Conservation (phyloP, 2,888 invertebrate genomes). For the Noctua pronuba region DNA sequence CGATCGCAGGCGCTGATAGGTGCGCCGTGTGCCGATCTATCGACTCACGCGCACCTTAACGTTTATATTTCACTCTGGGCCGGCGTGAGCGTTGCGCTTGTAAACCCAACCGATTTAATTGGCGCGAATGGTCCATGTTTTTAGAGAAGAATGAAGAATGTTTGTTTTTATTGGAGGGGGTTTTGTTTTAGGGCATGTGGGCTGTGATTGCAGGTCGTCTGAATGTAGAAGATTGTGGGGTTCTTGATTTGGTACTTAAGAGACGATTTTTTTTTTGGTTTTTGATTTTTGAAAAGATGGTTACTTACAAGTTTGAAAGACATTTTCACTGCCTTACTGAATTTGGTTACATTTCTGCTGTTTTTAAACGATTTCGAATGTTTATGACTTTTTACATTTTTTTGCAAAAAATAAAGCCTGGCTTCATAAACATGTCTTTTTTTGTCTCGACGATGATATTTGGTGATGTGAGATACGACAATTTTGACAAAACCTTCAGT, state of each 20-base stretch:
- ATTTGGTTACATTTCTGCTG: not conserved
- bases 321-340: not conserved
- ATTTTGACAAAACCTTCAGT: not conserved
- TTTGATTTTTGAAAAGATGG: not conserved
- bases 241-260: no score
- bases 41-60: conserved; percentile 72
- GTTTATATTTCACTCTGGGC: conserved; percentile 77
- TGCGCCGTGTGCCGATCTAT: conserved; percentile 70
- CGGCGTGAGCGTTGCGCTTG: conserved; percentile 82
- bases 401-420: not conserved
- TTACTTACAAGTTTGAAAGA: no score
- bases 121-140: conserved; percentile 77
- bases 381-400: not conserved
- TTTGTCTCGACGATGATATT: not conserved
- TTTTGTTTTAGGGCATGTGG: conserved; percentile 18
- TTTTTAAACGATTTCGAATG: not conserved
- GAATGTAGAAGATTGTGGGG: not conserved
- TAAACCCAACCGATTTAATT: conserved; percentile 83
- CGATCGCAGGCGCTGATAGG: conserved; percentile 64
- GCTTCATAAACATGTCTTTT: not conserved
- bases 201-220: not conserved
- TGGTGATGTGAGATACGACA: not conserved
- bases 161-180: conserved; percentile 40
- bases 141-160: conserved; percentile 55
- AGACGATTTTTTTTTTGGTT: not conserved